These are phyloP conservation scores for Drosophila nikananu DNA, from an alignment of 1,140 invertebrate genomes.

Conservation along the genomic window DNA sequence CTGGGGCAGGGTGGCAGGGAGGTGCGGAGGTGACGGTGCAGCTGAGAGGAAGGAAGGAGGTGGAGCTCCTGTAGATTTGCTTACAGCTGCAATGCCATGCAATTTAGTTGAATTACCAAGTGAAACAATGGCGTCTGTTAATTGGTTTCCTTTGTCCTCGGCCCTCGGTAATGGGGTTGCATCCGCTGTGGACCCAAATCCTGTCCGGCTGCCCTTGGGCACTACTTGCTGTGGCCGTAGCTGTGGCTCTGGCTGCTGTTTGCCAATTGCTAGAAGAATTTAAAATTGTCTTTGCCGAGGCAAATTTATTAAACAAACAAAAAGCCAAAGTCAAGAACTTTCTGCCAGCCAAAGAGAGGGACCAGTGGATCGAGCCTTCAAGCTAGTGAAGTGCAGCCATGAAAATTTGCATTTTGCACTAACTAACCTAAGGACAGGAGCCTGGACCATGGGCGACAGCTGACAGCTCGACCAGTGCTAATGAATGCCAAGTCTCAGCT, in stretches of 20 bases:
- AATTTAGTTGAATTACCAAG: slow-evolving; percentile 84
- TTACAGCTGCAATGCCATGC: slow-evolving; percentile 67
- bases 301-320: slow-evolving; percentile 83
- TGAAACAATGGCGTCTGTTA: slow-evolving; percentile 83
- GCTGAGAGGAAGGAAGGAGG: slow-evolving; percentile 17
- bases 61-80: slow-evolving; percentile 54
- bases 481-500: slow-evolving; percentile 62
- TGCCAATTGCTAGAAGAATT: slow-evolving; percentile 82
- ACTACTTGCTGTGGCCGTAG: slow-evolving; percentile 31
- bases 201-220: slow-evolving; percentile 14
- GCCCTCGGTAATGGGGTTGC: slow-evolving; percentile 60
- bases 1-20: neutral
- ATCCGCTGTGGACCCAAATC: slow-evolving; percentile 53
- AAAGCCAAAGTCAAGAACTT: slow-evolving; percentile 51
- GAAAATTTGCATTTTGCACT: slow-evolving; percentile 75
- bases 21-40: neutral
- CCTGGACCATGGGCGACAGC: slow-evolving; percentile 47
- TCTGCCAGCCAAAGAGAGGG: slow-evolving; percentile 9
- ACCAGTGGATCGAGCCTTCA: slow-evolving; percentile 46
- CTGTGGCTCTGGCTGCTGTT: slow-evolving; percentile 59
- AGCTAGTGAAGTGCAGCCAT: slow-evolving; percentile 59
- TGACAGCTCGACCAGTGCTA: slow-evolving; percentile 72
- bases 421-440: slow-evolving; percentile 69
- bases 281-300: slow-evolving; percentile 77
- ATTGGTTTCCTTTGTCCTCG: slow-evolving; percentile 82